Percentiles rank a stretch among this genome's conserved stretches.
These are phyloP conservation scores for Caranx ignobilis DNA, from an alignment of 2,113 vertebrate genomes.

Conservation along the genomic window DNA sequence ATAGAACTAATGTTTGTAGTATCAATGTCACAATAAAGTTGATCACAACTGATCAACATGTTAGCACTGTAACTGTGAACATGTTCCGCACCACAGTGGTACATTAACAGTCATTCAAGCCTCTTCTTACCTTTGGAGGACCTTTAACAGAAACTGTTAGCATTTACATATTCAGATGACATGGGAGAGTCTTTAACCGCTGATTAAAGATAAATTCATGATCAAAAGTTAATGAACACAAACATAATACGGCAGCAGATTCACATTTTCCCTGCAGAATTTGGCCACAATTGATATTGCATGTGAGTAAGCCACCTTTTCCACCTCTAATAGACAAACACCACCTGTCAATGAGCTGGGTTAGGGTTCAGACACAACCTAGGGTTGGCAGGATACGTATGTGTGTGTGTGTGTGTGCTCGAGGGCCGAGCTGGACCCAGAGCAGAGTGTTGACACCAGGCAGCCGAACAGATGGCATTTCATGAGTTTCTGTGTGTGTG, in stretches of 20 bases:
- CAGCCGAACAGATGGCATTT: slow-evolving; percentile 65
- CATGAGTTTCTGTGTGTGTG: slow-evolving; percentile 39
- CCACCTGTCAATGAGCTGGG: slow-evolving; percentile 56
- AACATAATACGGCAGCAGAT: slow-evolving; percentile 8
- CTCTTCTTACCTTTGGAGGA: not conserved
- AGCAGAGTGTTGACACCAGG: slow-evolving; percentile 34
- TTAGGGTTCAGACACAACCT: slow-evolving; percentile 16
- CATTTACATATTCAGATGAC: not conserved
- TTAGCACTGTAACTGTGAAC: too few relatives aligned
- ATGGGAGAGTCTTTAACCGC: not conserved
- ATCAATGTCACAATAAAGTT: too few relatives aligned
- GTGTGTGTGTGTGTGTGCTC: not conserved
- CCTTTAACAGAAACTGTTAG: not conserved
- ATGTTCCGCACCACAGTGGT: too few relatives aligned
- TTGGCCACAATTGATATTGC: slow-evolving; percentile 28
- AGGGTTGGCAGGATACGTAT: not conserved
- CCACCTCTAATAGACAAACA: slow-evolving; percentile 50
- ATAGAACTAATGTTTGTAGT: too few relatives aligned
- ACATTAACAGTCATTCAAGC: too few relatives aligned
- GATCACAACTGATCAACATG: too few relatives aligned
- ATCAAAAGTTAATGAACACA: slow-evolving; percentile 23
- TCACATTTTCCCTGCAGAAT: slow-evolving; percentile 14
- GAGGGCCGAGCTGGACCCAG: slow-evolving; percentile 19
- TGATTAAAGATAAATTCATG: slow-evolving; percentile 6
- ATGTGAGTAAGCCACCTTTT: slow-evolving; percentile 25